These are phyloP conservation scores for Otolemur garnettii DNA, from an alignment of 2,113 vertebrate species.

Conservation along the genomic window DNA sequence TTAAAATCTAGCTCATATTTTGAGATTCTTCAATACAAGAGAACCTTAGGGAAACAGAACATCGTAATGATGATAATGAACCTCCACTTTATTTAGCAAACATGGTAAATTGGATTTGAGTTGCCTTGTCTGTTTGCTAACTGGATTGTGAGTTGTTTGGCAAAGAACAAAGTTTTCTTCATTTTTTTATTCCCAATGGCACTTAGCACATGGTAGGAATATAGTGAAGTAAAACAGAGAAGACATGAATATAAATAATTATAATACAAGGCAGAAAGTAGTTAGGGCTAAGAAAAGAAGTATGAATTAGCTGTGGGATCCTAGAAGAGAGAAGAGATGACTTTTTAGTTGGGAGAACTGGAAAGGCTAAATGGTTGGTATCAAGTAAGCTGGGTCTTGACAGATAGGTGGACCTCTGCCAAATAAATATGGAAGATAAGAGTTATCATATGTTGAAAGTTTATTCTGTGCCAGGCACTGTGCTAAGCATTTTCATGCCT, in stretches of 20 bases:
- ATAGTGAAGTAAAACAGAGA: conserved; percentile 1
- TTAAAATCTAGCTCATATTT: conserved; percentile 20
- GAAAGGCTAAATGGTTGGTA: neutral
- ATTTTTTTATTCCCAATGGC: neutral
- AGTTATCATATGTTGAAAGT: neutral
- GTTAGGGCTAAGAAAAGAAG: conserved; percentile 16
- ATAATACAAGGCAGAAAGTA: neutral
- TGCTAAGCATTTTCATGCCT: neutral
- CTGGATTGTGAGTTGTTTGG: neutral
- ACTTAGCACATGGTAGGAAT: neutral
- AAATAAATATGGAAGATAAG: neutral
- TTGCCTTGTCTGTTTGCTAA: neutral
- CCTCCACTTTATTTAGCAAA: conserved; percentile 37
- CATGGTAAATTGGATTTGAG: neutral
- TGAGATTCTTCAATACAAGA: conserved; percentile 47
- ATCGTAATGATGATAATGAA: neutral
- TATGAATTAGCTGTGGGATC: neutral
- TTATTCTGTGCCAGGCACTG: neutral
- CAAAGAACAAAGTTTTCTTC: conserved; percentile 40
- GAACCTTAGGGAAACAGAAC: neutral
- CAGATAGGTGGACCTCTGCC: neutral
- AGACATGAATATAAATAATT: conserved; percentile 11
- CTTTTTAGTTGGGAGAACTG: neutral
- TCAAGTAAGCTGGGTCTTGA: neutral
- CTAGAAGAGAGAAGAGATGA: neutral